These are phyloP conservation scores for Schizotus pectinicornis DNA, from an alignment of 2,888 invertebrate species.

Conservation along the genomic window DNA sequence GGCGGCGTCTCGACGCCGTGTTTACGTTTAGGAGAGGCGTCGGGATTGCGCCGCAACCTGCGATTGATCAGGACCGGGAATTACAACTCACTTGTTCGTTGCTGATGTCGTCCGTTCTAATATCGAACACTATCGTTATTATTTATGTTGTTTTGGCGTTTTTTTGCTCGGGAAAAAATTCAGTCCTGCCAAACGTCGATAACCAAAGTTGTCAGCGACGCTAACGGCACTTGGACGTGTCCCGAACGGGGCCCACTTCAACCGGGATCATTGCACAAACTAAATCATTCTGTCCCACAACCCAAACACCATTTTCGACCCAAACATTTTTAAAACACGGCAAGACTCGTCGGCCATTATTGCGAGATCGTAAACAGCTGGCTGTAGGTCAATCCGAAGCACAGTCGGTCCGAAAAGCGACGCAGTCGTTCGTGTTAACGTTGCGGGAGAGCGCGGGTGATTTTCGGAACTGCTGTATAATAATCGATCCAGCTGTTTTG, in stretches of 20 bases:
- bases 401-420: constrained; percentile 17
- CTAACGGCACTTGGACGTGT: not conserved
- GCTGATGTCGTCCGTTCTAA: too few species aligned
- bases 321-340: constrained; percentile 36
- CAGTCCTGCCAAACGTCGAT: not conserved
- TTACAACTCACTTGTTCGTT: too few species aligned
- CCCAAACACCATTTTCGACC: not conserved
- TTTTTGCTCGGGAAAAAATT: not conserved
- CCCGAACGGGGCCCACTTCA: constrained; percentile 8
- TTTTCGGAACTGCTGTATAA: constrained; percentile 26
- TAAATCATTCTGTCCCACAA: constrained; percentile 2
- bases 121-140: too few species aligned
- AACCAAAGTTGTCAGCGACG: too few species aligned
- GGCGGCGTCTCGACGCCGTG: too few species aligned
- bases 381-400: constrained; percentile 37
- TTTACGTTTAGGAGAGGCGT: too few species aligned
- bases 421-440: constrained; percentile 18
- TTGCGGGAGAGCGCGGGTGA: constrained; percentile 1
- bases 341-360: constrained; percentile 45
- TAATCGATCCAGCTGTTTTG: constrained; percentile 35
- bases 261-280: not conserved
- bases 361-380: constrained; percentile 42
- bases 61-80: too few species aligned
- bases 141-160: too few species aligned
- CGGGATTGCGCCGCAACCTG: too few species aligned